Evolutionary conservation across 2,797 vertebrate species (phyloP), one percentile per base, ranked within the genome.

Genomic region (Momotus momota): DNA sequence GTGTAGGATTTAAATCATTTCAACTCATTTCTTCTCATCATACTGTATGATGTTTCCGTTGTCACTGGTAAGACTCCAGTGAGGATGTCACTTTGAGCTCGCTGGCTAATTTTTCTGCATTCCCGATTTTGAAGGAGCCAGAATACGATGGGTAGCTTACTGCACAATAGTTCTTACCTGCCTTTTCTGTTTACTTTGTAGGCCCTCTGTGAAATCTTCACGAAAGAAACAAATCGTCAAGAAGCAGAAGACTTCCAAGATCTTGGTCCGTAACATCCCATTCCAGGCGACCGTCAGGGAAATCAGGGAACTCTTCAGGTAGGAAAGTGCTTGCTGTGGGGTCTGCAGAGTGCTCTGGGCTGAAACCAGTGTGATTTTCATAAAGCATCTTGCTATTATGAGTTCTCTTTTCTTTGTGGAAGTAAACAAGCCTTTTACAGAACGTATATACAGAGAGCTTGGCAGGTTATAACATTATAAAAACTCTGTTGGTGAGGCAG

Each of bases 251-350:
- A 98, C 98, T 11, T 99, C 99, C 26, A 99, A 99, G 97, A 99
- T 99, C 97, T 98, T 99, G 60, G 99, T 99, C 57, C 98, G 99
- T 57, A 99, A 99, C 89, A 98, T 99, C 86, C 99, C 99, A 1
- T 99, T 99, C 98, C 99, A 99, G 94, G 99, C 99, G 38, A 97
- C 98, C 1, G 97, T 98, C 91, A 98, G 94, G 71, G 99, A 99
- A 97, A 97, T 99, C 86, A 97, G 98, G 29, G 99, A 99, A 60
- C 99, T 99, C 46, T 99, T 99, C 98, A 99, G 99, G 99, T 99
- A 97, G 91, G 97, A 15, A 57, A 6, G 14, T 0, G 1, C 22
- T 73, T 52, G 55, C 48, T 14, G 0, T 4, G 1, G 2, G 7
- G 2, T 40, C 27, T 86, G 8, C 0, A 3, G 41, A 2, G 38